Conservation (phyloP, 2,113 vertebrate genomes). For the Jaculus jaculus region DNA sequence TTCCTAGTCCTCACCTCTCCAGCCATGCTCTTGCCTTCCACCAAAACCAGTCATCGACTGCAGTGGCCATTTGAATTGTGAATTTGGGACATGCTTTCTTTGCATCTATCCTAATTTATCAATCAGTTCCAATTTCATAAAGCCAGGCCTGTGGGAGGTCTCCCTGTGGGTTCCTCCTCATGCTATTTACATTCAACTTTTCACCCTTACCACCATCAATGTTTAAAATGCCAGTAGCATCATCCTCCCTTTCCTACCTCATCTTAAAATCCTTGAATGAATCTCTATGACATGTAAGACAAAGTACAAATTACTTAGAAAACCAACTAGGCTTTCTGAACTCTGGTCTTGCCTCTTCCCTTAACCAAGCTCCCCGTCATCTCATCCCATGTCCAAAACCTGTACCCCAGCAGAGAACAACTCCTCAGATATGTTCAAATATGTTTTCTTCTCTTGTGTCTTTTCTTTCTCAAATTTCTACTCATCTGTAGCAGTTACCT, state of each 20-base stretch:
- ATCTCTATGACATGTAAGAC: not conserved
- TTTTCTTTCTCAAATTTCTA: not conserved
- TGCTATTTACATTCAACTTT: not conserved
- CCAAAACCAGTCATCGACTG: not conserved
- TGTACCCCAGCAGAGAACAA: not conserved
- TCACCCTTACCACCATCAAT: not conserved
- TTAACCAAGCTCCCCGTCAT: not conserved
- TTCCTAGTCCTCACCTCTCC: not conserved
- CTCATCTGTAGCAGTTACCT: no score
- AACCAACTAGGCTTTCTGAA: not conserved
- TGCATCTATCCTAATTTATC: not conserved
- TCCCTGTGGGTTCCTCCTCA: not conserved
- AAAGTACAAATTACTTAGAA: not conserved
- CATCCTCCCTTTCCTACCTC: not conserved
- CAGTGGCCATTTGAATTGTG: not conserved
- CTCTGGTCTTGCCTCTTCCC: not conserved
- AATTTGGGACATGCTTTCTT: not conserved
- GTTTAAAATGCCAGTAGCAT: not conserved
- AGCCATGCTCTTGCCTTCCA: not conserved
- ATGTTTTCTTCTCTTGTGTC: not conserved
- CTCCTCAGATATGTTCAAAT: not conserved
- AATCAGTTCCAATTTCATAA: not conserved
- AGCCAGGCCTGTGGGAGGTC: no score
- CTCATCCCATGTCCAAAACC: not conserved
- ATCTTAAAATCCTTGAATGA: not conserved